Conservation (phyloP, 2,113 vertebrate genomes). For the Prochilodus magdalenae region DNA sequence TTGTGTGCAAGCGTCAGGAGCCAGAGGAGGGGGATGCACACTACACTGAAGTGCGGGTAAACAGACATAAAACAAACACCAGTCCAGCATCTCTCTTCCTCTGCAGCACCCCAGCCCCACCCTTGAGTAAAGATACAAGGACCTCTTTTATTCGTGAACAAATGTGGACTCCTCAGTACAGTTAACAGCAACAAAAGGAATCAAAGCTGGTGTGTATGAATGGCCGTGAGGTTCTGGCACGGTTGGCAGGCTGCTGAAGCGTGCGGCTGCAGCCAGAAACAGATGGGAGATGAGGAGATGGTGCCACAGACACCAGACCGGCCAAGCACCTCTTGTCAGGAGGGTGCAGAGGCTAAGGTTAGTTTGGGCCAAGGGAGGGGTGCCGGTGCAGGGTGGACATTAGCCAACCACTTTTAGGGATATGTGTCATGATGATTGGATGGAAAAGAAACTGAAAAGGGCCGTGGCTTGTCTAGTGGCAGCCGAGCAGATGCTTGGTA, state of each 20-base stretch:
- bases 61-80: slow-evolving; percentile 56
- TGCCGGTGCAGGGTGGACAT: slow-evolving; percentile 49
- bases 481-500: slow-evolving; percentile 56
- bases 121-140: slow-evolving; percentile 64
- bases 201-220: slow-evolving; percentile 59
- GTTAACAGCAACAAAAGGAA: slow-evolving; percentile 64
- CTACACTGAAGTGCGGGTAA: slow-evolving; percentile 53
- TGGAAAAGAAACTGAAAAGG: slow-evolving; percentile 66
- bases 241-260: slow-evolving; percentile 65
- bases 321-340: slow-evolving; percentile 63
- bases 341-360: slow-evolving; percentile 67
- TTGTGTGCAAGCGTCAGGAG: slow-evolving; percentile 48
- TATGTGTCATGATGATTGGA: slow-evolving; percentile 45
- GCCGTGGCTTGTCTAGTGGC: slow-evolving; percentile 23
- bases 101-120: slow-evolving; percentile 48
- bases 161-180: slow-evolving; percentile 65
- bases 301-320: slow-evolving; percentile 59
- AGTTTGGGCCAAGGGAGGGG: slow-evolving; percentile 49
- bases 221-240: slow-evolving; percentile 72
- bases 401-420: slow-evolving; percentile 73
- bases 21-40: slow-evolving; percentile 27
- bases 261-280: slow-evolving; percentile 67
- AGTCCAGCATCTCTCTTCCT: slow-evolving; percentile 37
- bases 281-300: slow-evolving; percentile 69
- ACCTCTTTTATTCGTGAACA: slow-evolving; percentile 64